Evolutionary conservation across 2,797 vertebrate genomes (phyloP).

Genomic region (Tadarida brasiliensis): DNA sequence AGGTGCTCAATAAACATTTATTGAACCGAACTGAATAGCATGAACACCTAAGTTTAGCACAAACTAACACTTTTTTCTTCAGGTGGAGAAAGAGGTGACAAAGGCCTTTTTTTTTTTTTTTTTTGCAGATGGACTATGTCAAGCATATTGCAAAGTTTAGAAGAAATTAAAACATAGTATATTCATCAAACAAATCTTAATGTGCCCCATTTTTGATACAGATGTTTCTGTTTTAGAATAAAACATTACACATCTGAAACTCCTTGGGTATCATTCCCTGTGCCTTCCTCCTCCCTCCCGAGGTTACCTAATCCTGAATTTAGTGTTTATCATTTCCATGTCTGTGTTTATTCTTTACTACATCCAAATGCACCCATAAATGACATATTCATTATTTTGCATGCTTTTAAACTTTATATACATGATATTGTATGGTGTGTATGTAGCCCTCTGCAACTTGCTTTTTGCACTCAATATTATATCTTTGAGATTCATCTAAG

Average conservation of each 20-base stretch:
- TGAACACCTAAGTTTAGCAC: background rate
- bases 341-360: background rate
- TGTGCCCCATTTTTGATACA: background rate
- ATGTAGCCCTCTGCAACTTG: background rate
- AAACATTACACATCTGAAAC: background rate
- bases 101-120: background rate
- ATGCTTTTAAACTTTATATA: conserved; percentile 36
- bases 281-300: background rate
- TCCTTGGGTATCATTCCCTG: background rate
- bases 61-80: background rate
- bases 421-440: background rate
- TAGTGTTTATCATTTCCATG: background rate
- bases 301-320: background rate
- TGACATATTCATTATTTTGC: conserved; percentile 12
- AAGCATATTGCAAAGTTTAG: background rate
- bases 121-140: background rate
- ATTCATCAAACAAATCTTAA: background rate
- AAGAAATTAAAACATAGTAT: conserved; percentile 6
- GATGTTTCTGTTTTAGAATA: background rate
- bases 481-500: conserved; percentile 54
- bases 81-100: background rate
- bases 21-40: background rate
- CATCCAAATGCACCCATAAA: conserved; percentile 10
- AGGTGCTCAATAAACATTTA: background rate
- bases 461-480: background rate